Evolutionary conservation across 2,797 vertebrate genomes (phyloP).

Genomic region (Amblyopsis hoosieri): DNA sequence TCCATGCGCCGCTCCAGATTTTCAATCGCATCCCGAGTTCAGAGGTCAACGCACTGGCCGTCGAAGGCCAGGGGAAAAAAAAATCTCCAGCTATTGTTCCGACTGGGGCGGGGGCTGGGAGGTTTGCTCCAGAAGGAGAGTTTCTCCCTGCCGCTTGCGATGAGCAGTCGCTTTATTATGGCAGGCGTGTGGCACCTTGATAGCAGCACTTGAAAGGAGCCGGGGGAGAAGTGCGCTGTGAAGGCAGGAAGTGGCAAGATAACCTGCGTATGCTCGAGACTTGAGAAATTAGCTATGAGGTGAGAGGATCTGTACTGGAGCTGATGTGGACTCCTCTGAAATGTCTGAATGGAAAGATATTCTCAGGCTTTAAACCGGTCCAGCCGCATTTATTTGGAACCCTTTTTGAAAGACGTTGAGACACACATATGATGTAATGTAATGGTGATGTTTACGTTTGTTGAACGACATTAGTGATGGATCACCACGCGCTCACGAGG

Average conservation of each 20-base stretch:
- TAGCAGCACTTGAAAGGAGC: constrained; percentile 58
- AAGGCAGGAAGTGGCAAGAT: constrained; percentile 26
- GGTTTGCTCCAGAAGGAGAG: constrained; percentile 49
- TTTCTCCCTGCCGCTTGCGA: constrained; percentile 18
- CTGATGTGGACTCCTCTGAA: no score
- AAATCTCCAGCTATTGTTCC: constrained; percentile 16
- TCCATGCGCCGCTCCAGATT: constrained; percentile 55
- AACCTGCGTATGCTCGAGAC: no score
- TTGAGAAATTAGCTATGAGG: no score
- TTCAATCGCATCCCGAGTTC: constrained; percentile 67
- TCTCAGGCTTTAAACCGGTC: no score
- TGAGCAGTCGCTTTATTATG: constrained; percentile 53
- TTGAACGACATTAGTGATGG: constrained; percentile 36
- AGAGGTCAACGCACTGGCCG: constrained; percentile 60
- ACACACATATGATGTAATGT: no score
- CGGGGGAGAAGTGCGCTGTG: constrained; percentile 36
- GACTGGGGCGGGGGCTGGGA: constrained; percentile 30
- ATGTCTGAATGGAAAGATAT: no score
- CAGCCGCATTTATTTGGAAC: no score
- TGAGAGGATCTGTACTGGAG: no score
- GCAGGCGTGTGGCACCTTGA: constrained; percentile 39
- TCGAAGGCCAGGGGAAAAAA: constrained; percentile 49
- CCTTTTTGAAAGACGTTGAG: no score
- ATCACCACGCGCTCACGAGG: constrained; percentile 46
- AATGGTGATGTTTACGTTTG: no score